Percentiles rank a stretch among this genome's conserved stretches.
Conservation (phyloP, 2,888 invertebrate species). For the Oligia strigilis region DNA sequence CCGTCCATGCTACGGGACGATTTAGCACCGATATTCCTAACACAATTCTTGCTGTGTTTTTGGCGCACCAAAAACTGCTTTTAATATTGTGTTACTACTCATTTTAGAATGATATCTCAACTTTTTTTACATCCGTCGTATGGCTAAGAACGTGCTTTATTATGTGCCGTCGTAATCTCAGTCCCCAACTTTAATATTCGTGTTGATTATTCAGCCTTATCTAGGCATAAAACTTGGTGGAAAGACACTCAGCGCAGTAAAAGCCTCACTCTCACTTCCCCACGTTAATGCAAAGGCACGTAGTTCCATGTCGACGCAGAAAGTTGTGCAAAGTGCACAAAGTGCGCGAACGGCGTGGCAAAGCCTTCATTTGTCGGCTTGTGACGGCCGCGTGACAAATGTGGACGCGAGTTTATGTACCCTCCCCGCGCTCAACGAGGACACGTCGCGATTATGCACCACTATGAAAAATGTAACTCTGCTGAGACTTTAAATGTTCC, state of each 20-base stretch:
- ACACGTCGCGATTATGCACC: slow-evolving; percentile 83
- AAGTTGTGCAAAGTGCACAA: slow-evolving; percentile 90
- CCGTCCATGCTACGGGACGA: slow-evolving; percentile 52
- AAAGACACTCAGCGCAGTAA: slow-evolving; percentile 85
- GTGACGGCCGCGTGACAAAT: slow-evolving; percentile 90
- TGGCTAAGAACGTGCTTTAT: slow-evolving; percentile 54
- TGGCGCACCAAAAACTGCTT: slow-evolving; percentile 22
- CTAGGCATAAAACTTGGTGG: slow-evolving; percentile 85
- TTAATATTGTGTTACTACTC: slow-evolving; percentile 16
- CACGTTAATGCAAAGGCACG: slow-evolving; percentile 89
- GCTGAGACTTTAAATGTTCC: slow-evolving; percentile 68
- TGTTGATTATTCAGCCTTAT: slow-evolving; percentile 87
- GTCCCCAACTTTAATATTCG: slow-evolving; percentile 75
- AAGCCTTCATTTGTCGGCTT: slow-evolving; percentile 91
- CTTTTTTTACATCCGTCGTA: slow-evolving; percentile 30
- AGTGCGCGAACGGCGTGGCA: slow-evolving; percentile 87
- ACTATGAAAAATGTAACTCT: slow-evolving; percentile 83
- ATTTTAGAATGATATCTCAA: slow-evolving; percentile 25
- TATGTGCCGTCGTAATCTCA: slow-evolving; percentile 60
- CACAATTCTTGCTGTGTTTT: slow-evolving; percentile 38
- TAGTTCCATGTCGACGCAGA: slow-evolving; percentile 88
- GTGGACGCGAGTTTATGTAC: slow-evolving; percentile 86
- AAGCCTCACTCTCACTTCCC: slow-evolving; percentile 85
- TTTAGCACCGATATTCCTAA: slow-evolving; percentile 58
- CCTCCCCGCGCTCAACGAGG: slow-evolving; percentile 74